These are phyloP conservation scores for Felis chaus DNA, from an alignment of 2,113 vertebrate species.

Conservation along the genomic window DNA sequence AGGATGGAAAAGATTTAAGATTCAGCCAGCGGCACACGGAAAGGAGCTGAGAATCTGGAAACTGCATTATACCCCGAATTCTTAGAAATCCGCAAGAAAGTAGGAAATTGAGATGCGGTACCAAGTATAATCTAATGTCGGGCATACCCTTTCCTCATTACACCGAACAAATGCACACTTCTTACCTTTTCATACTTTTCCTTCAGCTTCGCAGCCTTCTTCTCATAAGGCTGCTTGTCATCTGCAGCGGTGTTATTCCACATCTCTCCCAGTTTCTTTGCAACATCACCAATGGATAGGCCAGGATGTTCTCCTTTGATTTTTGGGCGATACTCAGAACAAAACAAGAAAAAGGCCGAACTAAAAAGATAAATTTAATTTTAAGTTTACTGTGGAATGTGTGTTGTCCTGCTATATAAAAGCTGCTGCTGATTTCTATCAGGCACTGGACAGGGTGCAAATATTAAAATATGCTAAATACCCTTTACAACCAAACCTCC, in stretches of 20 bases:
- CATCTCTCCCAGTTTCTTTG: slow-evolving; percentile 97
- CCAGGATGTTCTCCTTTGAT: slow-evolving; percentile 94
- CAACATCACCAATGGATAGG: slow-evolving; percentile 94
- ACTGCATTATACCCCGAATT: not conserved
- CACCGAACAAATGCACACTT: not conserved
- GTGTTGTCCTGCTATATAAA: not conserved
- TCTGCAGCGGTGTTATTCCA: slow-evolving; percentile 95
- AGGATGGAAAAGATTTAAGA: not conserved
- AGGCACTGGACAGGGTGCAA: not conserved
- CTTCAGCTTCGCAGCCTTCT: slow-evolving; percentile 97
- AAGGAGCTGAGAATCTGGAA: not conserved
- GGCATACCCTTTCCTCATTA: too few relatives aligned
- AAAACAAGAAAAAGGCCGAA: slow-evolving; percentile 99
- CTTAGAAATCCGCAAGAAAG: not conserved
- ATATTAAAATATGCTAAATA: not conserved
- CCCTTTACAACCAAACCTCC: not conserved
- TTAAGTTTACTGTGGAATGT: not conserved
- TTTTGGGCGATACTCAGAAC: slow-evolving; percentile 96
- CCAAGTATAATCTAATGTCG: not conserved
- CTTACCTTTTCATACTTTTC: slow-evolving; percentile 98
- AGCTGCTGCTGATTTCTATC: not conserved
- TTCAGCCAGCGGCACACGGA: not conserved
- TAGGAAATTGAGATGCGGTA: not conserved
- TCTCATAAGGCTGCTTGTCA: slow-evolving; percentile 96
- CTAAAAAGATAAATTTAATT: slow-evolving; percentile 81